phyloP scores from a whole-genome alignment of 2,113 vertebrate species.

The Ptyas mucosa region DNA sequence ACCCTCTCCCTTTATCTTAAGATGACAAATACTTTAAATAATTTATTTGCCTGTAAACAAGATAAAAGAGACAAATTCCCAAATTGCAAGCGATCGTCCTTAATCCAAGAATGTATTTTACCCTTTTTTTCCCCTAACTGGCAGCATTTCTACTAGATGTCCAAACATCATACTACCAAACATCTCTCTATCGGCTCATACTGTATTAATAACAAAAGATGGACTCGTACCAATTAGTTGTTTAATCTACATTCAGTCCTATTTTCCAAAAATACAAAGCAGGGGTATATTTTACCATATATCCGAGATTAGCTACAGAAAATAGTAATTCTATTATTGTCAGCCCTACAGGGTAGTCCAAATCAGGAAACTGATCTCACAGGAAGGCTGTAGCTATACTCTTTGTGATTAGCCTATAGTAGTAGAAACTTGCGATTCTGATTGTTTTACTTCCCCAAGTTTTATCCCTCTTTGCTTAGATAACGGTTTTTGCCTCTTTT shows the following conservation, averaged over 20 bases:
- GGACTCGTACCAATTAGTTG: background rate
- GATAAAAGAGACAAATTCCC: constrained; percentile 12
- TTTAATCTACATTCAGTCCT: background rate
- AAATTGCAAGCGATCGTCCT: background rate
- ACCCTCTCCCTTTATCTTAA: constrained; percentile 55
- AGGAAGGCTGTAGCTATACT: background rate
- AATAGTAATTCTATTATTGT: background rate
- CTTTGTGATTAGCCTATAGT: background rate
- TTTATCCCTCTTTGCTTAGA: background rate
- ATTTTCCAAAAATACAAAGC: background rate
- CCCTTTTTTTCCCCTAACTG: background rate
- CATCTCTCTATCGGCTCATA: background rate
- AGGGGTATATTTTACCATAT: background rate
- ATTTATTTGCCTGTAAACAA: constrained; percentile 66
- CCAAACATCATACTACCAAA: no score
- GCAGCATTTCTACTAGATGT: background rate
- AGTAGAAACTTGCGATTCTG: background rate
- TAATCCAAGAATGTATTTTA: background rate
- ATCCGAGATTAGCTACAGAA: background rate
- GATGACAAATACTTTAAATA: constrained; percentile 74
- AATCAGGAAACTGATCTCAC: background rate
- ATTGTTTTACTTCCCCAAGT: background rate
- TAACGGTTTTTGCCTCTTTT: background rate
- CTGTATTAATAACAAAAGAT: background rate
- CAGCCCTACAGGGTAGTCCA: background rate